Conservation (phyloP, 2,797 vertebrate genomes). For the Cynodonichthys magdalenae region DNA sequence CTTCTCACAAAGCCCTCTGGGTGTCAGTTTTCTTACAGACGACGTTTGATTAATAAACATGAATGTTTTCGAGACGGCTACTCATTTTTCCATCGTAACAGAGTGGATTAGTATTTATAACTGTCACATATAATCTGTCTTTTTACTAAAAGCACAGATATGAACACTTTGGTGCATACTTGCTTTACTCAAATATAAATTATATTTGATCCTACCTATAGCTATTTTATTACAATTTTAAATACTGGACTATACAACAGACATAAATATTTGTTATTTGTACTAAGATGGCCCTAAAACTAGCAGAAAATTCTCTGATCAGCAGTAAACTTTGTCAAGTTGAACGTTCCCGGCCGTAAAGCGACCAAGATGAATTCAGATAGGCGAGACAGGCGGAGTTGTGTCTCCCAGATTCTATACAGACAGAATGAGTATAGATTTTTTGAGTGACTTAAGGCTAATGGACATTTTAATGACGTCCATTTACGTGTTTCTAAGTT, state of each 20-base stretch:
- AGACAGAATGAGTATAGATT: conserved; percentile 50
- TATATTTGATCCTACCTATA: no score
- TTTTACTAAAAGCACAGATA: neutral
- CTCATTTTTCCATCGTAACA: conserved; percentile 10
- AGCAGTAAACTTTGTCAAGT: conserved; percentile 33
- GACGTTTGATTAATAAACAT: neutral
- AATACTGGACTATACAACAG: no score
- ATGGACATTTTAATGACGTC: conserved; percentile 58
- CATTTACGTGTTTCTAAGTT: conserved; percentile 27
- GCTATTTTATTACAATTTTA: no score
- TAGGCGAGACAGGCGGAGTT: conserved; percentile 52
- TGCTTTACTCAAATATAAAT: no score
- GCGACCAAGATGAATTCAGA: conserved; percentile 42
- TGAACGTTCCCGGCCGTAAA: conserved; percentile 39
- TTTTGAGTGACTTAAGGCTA: conserved; percentile 55
- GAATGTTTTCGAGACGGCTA: neutral
- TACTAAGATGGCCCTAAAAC: conserved; percentile 37
- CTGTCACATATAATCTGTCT: neutral
- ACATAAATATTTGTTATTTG: neutral
- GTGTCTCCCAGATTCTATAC: conserved; percentile 36
- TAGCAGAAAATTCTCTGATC: conserved; percentile 2
- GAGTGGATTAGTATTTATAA: neutral
- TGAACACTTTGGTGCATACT: neutral
- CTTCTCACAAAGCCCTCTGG: neutral
- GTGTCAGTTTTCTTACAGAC: no score